Percentiles rank a stretch among this genome's conserved stretches.
Conservation (phyloP, 2,888 invertebrate species). For the Melanophora roralis region DNA sequence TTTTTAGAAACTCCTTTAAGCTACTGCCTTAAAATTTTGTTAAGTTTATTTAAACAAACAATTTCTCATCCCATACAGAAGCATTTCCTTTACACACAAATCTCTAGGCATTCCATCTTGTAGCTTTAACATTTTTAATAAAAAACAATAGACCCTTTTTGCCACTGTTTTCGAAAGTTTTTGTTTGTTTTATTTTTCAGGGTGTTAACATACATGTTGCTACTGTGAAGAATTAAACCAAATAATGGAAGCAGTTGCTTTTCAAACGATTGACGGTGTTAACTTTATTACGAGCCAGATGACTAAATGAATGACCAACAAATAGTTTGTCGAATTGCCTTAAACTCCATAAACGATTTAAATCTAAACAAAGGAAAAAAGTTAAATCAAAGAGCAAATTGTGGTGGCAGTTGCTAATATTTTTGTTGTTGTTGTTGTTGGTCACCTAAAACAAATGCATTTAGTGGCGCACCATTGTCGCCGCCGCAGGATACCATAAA, state of each 20-base stretch:
- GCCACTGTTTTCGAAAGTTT: slow-evolving; percentile 5
- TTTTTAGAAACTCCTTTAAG: background rate
- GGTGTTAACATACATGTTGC: slow-evolving; percentile 39
- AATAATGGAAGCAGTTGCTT: background rate
- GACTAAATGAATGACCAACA: slow-evolving; percentile 9
- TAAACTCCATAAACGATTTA: background rate
- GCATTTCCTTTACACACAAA: background rate
- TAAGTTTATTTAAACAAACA: background rate
- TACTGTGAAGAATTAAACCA: background rate
- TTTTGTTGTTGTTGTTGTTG: slow-evolving; percentile 3
- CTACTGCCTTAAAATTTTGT: background rate
- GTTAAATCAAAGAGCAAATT: background rate
- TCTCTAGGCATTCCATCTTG: background rate
- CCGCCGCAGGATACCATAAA: slow-evolving; percentile 62
- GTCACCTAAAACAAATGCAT: slow-evolving; percentile 41
- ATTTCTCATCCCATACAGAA: background rate
- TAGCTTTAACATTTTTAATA: background rate
- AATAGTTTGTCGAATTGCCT: background rate
- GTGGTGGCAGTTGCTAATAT: background rate
- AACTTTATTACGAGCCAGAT: background rate
- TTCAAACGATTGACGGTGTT: background rate
- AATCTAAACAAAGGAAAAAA: background rate
- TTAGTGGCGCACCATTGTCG: slow-evolving; percentile 62
- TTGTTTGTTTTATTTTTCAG: background rate
- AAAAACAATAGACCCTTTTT: background rate